These are phyloP conservation scores for Chloroceryle inda DNA, from an alignment of 2,797 vertebrate genomes.

Conservation along the genomic window DNA sequence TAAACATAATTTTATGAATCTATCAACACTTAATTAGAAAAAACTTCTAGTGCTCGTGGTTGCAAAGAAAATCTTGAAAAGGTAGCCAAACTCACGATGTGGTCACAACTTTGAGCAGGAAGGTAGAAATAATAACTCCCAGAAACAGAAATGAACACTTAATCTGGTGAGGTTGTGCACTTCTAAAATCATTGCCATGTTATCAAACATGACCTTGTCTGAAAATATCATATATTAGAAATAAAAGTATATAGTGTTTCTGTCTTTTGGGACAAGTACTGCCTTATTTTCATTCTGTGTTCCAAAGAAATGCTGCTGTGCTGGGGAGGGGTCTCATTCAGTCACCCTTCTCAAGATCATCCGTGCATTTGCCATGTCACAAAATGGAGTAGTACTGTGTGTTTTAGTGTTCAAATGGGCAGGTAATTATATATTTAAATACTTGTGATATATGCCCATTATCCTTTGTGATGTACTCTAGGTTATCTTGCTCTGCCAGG, in stretches of 20 bases:
- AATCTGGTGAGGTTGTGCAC: neutral
- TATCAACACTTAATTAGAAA: neutral
- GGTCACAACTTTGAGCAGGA: neutral
- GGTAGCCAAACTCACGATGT: neutral
- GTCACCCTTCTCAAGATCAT: neutral
- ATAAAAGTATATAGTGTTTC: neutral
- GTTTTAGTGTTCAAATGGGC: neutral
- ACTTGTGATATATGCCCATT: neutral
- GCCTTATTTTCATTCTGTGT: neutral
- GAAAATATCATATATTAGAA: neutral
- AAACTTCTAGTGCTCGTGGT: neutral
- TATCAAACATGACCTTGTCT: neutral
- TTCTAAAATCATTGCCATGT: neutral
- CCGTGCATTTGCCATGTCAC: fast-evolving
- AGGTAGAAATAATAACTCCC: neutral
- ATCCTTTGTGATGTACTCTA: no score
- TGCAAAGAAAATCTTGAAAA: neutral
- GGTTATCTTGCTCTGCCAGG: no score
- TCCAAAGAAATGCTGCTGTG: neutral
- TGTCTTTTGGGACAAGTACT: neutral
- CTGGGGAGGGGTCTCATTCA: neutral
- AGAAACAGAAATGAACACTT: neutral
- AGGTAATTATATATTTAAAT: neutral
- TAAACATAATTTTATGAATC: neutral
- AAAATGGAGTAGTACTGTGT: neutral